phyloP scores from a whole-genome alignment of 2,797 vertebrate genomes.

The Anguilla anguilla region DNA sequence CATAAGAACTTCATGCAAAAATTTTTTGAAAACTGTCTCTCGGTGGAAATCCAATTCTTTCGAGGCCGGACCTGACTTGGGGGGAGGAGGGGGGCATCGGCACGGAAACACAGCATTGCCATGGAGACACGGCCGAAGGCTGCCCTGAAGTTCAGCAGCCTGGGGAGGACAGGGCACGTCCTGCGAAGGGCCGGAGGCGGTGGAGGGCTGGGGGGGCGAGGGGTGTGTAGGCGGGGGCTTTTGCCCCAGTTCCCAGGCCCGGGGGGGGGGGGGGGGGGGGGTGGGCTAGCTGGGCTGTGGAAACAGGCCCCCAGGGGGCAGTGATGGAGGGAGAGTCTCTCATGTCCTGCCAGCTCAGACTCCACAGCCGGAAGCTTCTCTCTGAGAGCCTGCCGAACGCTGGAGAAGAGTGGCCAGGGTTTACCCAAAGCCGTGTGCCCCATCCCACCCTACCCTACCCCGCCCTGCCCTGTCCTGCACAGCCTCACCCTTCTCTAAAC shows the following conservation, averaged over 20 bases:
- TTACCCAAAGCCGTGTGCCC: background rate
- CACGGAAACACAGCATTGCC: background rate
- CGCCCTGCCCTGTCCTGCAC: too few species aligned
- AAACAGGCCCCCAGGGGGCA: background rate
- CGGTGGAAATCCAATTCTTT: background rate
- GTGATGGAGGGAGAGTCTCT: background rate
- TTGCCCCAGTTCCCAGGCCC: background rate
- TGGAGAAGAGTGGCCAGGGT: constrained; percentile 16
- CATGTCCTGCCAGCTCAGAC: background rate
- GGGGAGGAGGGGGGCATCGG: background rate
- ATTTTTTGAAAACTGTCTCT: constrained; percentile 5
- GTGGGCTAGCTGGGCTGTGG: background rate
- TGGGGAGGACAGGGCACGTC: background rate
- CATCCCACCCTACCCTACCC: constrained; percentile 37
- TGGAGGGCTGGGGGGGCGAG: background rate
- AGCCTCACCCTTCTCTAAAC: constrained; percentile 31
- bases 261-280: background rate
- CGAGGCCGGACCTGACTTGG: background rate
- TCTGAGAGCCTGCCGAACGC: background rate
- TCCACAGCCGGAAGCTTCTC: background rate
- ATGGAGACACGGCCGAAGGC: background rate
- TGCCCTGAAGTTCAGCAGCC: too few species aligned
- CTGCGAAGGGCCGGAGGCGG: too few species aligned
- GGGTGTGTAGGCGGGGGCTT: background rate
- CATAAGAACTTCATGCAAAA: constrained; percentile 55